Conservation (phyloP, 2,113 vertebrate genomes). For the Xenus cinereus region DNA sequence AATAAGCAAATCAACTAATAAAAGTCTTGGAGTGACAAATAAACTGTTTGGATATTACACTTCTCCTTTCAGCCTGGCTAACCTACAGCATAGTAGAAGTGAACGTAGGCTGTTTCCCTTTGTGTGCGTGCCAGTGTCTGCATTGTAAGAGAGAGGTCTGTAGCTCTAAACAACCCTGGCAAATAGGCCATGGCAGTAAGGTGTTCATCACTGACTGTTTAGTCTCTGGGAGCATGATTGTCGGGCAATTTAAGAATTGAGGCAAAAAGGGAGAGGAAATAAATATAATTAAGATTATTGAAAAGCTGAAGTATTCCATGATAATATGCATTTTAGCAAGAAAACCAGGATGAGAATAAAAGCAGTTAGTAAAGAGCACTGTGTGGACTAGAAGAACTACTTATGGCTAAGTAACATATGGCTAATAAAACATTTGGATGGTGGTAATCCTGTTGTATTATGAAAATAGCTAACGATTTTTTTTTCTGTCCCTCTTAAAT, state of each 20-base stretch:
- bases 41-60: background rate
- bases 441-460: background rate
- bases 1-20: background rate
- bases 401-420: background rate
- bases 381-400: background rate
- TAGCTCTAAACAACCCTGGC: background rate
- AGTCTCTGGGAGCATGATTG: background rate
- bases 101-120: background rate
- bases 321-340: background rate
- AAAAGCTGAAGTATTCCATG: background rate
- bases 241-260: background rate
- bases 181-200: background rate
- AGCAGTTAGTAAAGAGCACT: background rate
- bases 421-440: background rate
- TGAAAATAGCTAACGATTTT: background rate
- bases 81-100: fast-evolving
- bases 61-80: background rate
- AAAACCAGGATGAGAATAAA: background rate
- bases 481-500: background rate
- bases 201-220: background rate
- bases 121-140: background rate
- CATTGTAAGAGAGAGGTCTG: background rate
- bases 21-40: background rate
- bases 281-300: background rate
- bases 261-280: background rate